phyloP scores from a whole-genome alignment of 2,797 vertebrate species.

The Clarias laeviceps region DNA sequence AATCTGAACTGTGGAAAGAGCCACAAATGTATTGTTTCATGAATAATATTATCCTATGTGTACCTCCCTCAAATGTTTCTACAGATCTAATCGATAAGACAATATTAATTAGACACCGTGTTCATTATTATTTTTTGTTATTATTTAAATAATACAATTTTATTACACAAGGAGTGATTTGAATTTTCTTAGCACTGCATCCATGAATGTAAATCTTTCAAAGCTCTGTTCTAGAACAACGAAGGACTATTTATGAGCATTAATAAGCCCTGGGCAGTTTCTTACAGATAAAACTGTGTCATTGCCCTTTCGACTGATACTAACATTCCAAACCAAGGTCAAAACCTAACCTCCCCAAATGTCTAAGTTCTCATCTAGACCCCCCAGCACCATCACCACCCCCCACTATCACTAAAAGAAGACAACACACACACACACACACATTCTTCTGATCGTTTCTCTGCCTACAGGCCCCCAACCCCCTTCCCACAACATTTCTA shows the following conservation, averaged over 20 bases:
- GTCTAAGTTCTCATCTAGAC: slow-evolving; percentile 28
- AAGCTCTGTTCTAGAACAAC: slow-evolving; percentile 20
- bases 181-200: background rate
- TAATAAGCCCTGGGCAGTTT: slow-evolving; percentile 58
- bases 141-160: background rate
- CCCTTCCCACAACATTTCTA: too few relatives aligned
- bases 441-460: too few relatives aligned
- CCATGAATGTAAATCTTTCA: slow-evolving; percentile 20
- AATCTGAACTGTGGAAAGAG: background rate
- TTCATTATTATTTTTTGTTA: background rate
- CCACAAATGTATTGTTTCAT: background rate
- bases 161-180: background rate
- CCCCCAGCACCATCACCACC: slow-evolving; percentile 18
- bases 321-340: slow-evolving; percentile 53
- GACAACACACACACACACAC: background rate
- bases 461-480: too few relatives aligned
- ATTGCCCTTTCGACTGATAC: slow-evolving; percentile 32
- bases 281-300: slow-evolving; percentile 27
- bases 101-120: background rate
- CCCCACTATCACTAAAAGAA: slow-evolving; percentile 11
- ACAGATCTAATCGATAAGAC: background rate
- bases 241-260: slow-evolving; percentile 44
- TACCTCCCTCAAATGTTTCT: background rate
- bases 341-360: slow-evolving; percentile 36
- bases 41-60: background rate